Evolutionary conservation across 2,113 vertebrate genomes (phyloP), one percentile per base, ranked within the genome.

Genomic region (Mystacornis crossleyi): DNA sequence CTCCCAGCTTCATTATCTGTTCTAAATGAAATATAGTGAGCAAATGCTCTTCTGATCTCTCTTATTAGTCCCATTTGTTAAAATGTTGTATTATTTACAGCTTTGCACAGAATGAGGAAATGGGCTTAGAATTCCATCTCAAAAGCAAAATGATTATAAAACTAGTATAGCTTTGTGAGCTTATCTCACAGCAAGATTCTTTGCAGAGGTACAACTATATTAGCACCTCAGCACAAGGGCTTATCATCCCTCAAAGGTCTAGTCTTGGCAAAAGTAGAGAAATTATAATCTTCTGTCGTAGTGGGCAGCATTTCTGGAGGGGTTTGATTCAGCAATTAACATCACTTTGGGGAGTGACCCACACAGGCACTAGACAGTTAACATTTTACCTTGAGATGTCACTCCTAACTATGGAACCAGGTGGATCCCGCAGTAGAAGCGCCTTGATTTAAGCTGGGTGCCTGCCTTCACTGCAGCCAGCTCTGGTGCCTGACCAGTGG

Each of bases 51-150:
- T 91, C 66, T 89, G 70, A 87, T 96, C 89, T 91, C 48, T 86
- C 78, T 94, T 91, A 95, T 90, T 94, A 85, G 66, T 85, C n/a
- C 77, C 73, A 94, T 92, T 94, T 82, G 77, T 91, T 95, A 94
- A 96, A 95, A 89, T 47, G 51, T 12, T 83, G 17, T 57, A 81
- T 91, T 97, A 91, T 67, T 85, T 93, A 72, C 71, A 84, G 65
- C 61, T 90, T 86, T 85, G 28, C 48, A 93, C 31, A 61, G 61
- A 75, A 47, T 47, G 33, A 82, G 50, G 25, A 91, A 89, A 74
- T 38, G 31, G 65, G 10, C 38, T 89, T 64, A 81, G 50, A 94
- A 90, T 75, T 96, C 45, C 17, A 70, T 79, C 54, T 82, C 28
- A 25, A 75, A 92, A 79, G 21, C 23, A 82, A 81, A 89, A 18